phyloP scores from a whole-genome alignment of 1,140 invertebrate species.

The Solen grandis region DNA sequence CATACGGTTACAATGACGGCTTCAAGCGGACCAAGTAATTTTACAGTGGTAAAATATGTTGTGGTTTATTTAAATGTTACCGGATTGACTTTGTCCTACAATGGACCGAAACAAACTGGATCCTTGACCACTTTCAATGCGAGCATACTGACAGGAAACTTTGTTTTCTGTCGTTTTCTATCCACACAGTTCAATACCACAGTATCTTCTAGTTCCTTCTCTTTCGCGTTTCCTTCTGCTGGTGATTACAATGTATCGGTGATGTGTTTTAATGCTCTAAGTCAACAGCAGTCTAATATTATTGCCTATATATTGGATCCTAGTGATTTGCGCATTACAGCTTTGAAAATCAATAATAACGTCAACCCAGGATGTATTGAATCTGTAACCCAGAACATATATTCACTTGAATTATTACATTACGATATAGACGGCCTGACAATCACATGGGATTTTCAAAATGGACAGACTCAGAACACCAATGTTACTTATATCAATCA shows the following conservation, averaged over 20 bases:
- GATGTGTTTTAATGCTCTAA: conserved; percentile 52
- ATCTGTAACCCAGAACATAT: background rate
- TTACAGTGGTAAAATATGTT: conserved; percentile 8
- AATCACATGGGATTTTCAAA: conserved; percentile 57
- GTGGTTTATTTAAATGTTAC: conserved; percentile 42
- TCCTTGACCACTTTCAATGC: conserved; percentile 54
- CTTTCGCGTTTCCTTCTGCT: conserved; percentile 38
- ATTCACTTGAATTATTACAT: conserved; percentile 42
- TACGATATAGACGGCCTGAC: conserved; percentile 24
- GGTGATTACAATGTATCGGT: conserved; percentile 53
- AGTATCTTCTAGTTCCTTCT: conserved; percentile 5
- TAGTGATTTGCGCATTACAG: conserved; percentile 32
- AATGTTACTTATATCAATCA: background rate
- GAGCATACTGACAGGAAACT: conserved; percentile 34
- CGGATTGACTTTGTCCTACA: conserved; percentile 43
- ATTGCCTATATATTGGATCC: conserved; percentile 54
- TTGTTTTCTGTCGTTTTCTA: conserved; percentile 51
- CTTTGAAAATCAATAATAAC: conserved; percentile 35
- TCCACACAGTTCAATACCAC: conserved; percentile 33
- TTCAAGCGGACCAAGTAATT: conserved; percentile 38
- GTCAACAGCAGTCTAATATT: background rate
- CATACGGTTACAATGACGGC: conserved; percentile 49
- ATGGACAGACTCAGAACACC: background rate
- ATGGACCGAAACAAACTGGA: conserved; percentile 60
- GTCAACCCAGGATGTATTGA: conserved; percentile 12